Base-by-base conservation (phyloP, 2,888 invertebrate genomes). In the Invenusta paracnida region DNA sequence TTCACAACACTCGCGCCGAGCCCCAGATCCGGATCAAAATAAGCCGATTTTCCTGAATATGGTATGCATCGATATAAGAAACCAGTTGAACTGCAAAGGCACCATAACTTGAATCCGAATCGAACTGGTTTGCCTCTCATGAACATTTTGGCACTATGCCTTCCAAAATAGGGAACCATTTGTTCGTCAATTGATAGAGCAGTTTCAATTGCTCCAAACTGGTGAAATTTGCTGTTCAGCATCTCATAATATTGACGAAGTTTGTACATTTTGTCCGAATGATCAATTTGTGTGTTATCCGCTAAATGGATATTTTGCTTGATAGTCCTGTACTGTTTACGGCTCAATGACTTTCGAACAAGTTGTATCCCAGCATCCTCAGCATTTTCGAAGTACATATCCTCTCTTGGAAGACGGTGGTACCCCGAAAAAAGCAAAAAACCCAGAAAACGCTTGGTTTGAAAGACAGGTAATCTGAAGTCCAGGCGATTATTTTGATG, bases 91-190 rank as follows among this genome's bases (percentile, higher is more conserved):
- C 87, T 86, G 13, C 83, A 83, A n/a, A 88, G 67, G 28, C 81
- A 82, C 88, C 87, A 88, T 30, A 88, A 81, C 79, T 88, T 89
- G 84, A 86, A 89, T 0, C 88, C 88, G 87, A 87, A 88, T 5
- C 88, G 66, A 23, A 88, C 87, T 5, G 88, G 88, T 85, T 88
- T 89, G 27, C 88, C 88, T 30, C 87, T 81, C 25, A 87, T 88
- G 67, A 87, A 88, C 81, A 88, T 88, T 82, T 88, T 88, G 5
- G 86, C 81, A 27, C 88, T 86, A 85, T 88, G 88, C 30, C 85
- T 30, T 13, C 88, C 90, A 88, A 88, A 91, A 87, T 91, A 91
- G n/a, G 90, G 89, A n/a, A 90, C 88, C 90, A 91, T 90, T 11
- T 89, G 88, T 87, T 91, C 90, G 88, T 90, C 90, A 48, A 48